Evolutionary conservation across 1,140 invertebrate species (phyloP), one percentile per base, ranked within the genome.

Genomic region (Drosophila albomicans): DNA sequence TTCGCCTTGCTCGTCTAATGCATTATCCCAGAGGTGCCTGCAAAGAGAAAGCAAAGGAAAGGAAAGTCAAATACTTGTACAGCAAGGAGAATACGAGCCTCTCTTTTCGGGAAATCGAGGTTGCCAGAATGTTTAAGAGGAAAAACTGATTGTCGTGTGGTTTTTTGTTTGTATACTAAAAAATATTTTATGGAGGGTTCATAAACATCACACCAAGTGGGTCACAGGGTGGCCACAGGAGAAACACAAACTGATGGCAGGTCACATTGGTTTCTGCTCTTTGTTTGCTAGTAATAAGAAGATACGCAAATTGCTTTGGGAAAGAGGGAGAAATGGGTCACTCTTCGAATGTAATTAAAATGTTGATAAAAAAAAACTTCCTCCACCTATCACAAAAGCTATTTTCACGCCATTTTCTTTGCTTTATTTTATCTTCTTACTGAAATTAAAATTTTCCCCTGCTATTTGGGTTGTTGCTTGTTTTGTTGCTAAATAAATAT

Each of bases 401-500:
- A 51, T 13, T 28, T 51, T 58, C 11, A 52, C 10, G 49, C 2
- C 2, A 15, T 54, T 48, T 38, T 8, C 5, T 38, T 48, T 30
- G 15, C n/a, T 16, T n/a, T 15, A 15, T 45, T 46, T 54, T 5
- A 16, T n/a, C n/a, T n/a, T n/a, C n/a, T n/a, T n/a, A n/a, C n/a
- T n/a, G n/a, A 56, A 56, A 72, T 76, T 63, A 11, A 75, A 70
- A 45, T 67, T 64, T 62, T 2, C 10, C n/a, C 7, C 5, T 25
- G 13, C n/a, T n/a, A 5, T 11, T 10, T 38, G 38, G 28, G 35
- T 43, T 41, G 15, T 35, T 75, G 61, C 52, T 48, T 52, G 72
- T 45, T 43, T 71, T 65, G 66, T 16, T 20, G 73, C 73, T 69
- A 54, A 73, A 48, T 57, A 85, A 84, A 84, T 84, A 80, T 84